Evolutionary conservation across 2,888 invertebrate species (phyloP).

Genomic region (Oscheius myriophilus): DNA sequence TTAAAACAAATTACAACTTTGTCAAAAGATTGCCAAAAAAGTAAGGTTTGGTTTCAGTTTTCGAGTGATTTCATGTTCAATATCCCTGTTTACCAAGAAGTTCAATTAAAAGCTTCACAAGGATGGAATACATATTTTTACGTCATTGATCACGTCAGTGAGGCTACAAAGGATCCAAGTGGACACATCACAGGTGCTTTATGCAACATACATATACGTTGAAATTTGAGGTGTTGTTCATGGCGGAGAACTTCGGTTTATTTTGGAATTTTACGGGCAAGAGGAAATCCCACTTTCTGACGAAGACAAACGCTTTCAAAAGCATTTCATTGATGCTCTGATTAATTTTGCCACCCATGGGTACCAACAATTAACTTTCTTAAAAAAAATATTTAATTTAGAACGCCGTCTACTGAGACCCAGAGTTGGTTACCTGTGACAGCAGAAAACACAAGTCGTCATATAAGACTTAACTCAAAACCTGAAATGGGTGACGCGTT

Average conservation of each 20-base stretch:
- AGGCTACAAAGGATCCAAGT: background rate
- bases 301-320: conserved; percentile 41
- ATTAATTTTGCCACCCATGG: conserved; percentile 43
- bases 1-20: too few species aligned
- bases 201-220: too few species aligned
- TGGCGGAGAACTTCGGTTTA: conserved; percentile 39
- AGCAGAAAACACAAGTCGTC: too few species aligned
- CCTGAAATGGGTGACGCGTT: too few species aligned
- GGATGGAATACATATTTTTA: conserved; percentile 51
- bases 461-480: too few species aligned
- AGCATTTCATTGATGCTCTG: conserved; percentile 33
- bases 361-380: background rate
- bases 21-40: too few species aligned
- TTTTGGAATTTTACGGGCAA: conserved; percentile 12
- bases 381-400: too few species aligned
- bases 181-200: background rate
- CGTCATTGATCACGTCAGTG: conserved; percentile 37
- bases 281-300: too few species aligned
- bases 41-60: conserved; percentile 36
- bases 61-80: conserved; percentile 52
- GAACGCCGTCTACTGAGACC: too few species aligned
- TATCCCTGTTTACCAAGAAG: conserved; percentile 51
- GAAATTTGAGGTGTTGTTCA: conserved; percentile 36
- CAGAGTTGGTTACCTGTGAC: too few species aligned
- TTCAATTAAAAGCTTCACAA: conserved; percentile 41